These are phyloP conservation scores for Lasioglossum villosulum DNA, from an alignment of 2,888 invertebrate genomes.

Conservation along the genomic window DNA sequence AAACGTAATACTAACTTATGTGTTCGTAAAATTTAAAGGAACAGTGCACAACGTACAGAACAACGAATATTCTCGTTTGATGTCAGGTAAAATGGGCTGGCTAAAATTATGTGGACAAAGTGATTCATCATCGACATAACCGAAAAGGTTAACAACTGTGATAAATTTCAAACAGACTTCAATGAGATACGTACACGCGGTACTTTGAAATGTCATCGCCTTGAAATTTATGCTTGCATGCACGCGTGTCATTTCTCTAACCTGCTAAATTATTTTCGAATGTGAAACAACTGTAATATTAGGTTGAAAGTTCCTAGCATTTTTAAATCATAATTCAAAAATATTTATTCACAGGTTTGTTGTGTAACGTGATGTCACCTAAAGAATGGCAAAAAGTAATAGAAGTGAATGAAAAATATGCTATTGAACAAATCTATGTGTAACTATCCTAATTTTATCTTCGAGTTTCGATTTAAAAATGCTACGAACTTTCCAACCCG, in stretches of 20 bases:
- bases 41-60: background rate
- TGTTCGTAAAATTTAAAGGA: background rate
- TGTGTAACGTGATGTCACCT: too few species aligned
- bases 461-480: too few species aligned
- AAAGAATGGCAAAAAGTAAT: too few species aligned
- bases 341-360: too few species aligned
- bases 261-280: background rate
- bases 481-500: too few species aligned
- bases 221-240: background rate
- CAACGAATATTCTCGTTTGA: slow-evolving; percentile 2
- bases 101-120: slow-evolving; percentile 6
- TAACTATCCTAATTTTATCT: too few species aligned
- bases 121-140: slow-evolving; percentile 20
- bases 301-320: too few species aligned
- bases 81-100: slow-evolving; percentile 3
- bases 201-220: slow-evolving; percentile 6
- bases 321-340: too few species aligned
- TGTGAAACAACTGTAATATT: background rate
- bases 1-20: background rate
- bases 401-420: too few species aligned
- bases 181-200: background rate
- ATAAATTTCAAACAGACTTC: background rate
- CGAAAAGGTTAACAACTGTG: slow-evolving; percentile 13
- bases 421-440: too few species aligned
- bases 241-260: background rate